phyloP scores from a whole-genome alignment of 2,113 vertebrate species.

The Oceanites oceanicus region DNA sequence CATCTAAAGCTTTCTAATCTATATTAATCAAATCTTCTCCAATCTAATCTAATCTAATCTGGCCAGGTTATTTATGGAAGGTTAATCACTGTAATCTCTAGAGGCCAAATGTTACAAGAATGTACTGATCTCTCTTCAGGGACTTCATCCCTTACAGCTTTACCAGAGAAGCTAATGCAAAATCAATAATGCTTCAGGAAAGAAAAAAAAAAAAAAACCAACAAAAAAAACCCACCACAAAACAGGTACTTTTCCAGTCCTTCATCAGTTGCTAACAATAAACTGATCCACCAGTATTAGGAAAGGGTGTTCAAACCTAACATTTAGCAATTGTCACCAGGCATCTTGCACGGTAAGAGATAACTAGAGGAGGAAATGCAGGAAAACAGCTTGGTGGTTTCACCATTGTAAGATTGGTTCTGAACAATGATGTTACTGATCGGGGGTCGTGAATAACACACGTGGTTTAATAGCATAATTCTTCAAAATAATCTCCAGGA shows the following conservation, averaged over 20 bases:
- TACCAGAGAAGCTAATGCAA: background rate
- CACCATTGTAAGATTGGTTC: background rate
- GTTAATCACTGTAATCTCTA: background rate
- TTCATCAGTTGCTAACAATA: background rate
- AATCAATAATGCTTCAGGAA: background rate
- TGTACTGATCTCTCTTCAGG: background rate
- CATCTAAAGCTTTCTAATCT: background rate
- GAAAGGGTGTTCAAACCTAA: background rate
- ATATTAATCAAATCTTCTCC: conserved; percentile 8
- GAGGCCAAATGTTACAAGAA: background rate
- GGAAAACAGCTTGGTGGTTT: background rate
- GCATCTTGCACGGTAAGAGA: background rate
- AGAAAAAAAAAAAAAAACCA: background rate
- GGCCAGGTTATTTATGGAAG: conserved; percentile 13
- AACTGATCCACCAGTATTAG: background rate
- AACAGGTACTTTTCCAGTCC: background rate
- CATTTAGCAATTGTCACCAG: background rate
- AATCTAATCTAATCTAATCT: conserved; percentile 36
- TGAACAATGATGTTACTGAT: background rate
- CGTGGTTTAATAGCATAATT: background rate
- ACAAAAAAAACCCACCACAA: too few relatives aligned
- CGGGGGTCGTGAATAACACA: background rate
- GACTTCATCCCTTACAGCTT: background rate
- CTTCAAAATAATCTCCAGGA: background rate
- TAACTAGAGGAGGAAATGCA: background rate